Conservation (phyloP, 2,113 vertebrate species). For the Corythaixoides concolor region DNA sequence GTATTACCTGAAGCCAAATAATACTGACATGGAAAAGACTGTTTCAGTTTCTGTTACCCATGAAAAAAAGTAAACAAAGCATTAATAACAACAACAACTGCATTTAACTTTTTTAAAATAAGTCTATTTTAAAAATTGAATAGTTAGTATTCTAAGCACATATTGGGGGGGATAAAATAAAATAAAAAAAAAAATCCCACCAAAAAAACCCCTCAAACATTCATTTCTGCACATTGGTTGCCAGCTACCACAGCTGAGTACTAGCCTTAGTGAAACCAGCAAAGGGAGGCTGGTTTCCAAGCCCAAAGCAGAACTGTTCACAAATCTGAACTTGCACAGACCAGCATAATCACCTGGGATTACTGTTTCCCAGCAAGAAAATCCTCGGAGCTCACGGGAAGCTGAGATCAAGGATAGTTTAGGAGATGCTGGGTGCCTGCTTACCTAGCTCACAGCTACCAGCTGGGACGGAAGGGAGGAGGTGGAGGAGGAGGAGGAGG, state of each 20-base stretch:
- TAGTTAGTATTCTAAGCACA: neutral
- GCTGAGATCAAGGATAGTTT: neutral
- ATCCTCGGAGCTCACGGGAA: neutral
- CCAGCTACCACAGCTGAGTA: neutral
- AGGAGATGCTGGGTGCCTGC: neutral
- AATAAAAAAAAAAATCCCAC: neutral
- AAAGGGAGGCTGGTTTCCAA: neutral
- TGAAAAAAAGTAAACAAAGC: neutral
- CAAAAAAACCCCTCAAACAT: neutral
- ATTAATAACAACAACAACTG: rapidly evolving
- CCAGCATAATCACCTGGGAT: neutral
- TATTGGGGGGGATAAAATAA: rapidly evolving
- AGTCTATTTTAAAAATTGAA: neutral
- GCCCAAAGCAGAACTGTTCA: neutral
- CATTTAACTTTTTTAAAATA: neutral
- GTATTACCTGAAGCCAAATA: neutral
- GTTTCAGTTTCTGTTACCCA: neutral
- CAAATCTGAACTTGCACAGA: neutral
- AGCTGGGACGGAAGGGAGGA: neutral
- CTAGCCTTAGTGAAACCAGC: neutral
- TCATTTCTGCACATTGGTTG: neutral
- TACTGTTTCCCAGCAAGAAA: conserved; percentile 16
- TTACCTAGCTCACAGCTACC: neutral
- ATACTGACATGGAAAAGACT: neutral
- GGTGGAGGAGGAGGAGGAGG: neutral